Evolutionary conservation across 2,888 invertebrate genomes (phyloP).

Genomic region (Drosophila siamana): DNA sequence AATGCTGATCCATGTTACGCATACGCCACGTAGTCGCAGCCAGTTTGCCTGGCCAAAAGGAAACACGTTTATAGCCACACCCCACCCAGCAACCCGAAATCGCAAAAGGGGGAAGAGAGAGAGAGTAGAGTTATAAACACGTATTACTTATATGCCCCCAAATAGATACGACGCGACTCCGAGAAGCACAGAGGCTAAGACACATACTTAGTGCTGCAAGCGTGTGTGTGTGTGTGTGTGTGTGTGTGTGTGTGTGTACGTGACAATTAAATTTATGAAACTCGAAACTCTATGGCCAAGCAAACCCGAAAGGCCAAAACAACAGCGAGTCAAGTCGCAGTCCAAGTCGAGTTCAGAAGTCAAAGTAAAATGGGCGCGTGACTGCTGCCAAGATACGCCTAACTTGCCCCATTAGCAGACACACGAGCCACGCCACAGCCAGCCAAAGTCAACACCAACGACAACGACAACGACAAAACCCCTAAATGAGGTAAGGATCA

Average conservation of each 20-base stretch:
- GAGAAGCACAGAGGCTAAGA: not conserved
- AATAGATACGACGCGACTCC: constrained; percentile 15
- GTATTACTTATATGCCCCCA: constrained; percentile 54
- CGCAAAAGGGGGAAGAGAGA: constrained; percentile 29
- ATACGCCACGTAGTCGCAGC: constrained; percentile 57
- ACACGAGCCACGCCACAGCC: constrained; percentile 29
- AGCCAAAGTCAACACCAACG: not conserved
- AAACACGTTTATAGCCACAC: constrained; percentile 50
- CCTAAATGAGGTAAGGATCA: constrained; percentile 27
- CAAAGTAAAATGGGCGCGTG: constrained; percentile 54
- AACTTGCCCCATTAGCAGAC: constrained; percentile 61
- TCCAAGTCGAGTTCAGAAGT: constrained; percentile 43
- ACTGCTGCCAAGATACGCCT: constrained; percentile 54
- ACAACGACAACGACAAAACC: not conserved
- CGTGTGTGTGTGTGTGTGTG: no score
- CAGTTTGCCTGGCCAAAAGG: not conserved
- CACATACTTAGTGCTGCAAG: constrained; percentile 5
- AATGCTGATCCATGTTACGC: constrained; percentile 46
- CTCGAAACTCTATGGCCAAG: constrained; percentile 23
- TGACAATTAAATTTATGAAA: constrained; percentile 79
- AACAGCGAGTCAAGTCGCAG: constrained; percentile 13
- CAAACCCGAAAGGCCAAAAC: constrained; percentile 8
- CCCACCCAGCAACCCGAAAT: constrained; percentile 19
- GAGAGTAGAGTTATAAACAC: constrained; percentile 66
- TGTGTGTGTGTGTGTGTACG: constrained; percentile 53